Evolutionary conservation across 2,797 vertebrate species (phyloP).

Genomic region (Typhlichthys eigenmanni): DNA sequence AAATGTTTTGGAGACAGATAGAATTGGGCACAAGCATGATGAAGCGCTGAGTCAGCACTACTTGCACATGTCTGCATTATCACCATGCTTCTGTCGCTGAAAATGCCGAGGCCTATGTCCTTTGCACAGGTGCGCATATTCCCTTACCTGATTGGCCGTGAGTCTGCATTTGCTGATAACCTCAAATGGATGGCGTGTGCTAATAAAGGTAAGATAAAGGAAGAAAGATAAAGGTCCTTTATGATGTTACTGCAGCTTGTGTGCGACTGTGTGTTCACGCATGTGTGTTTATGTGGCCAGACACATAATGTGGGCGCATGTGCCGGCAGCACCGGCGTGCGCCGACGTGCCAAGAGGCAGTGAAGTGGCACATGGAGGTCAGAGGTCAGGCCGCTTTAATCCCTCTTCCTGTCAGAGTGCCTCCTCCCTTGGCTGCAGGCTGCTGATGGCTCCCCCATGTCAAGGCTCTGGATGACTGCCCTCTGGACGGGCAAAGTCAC

Average conservation of each 20-base stretch:
- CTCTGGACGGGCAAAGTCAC: constrained; percentile 66
- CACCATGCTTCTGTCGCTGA: constrained; percentile 38
- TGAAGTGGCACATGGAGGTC: constrained; percentile 74
- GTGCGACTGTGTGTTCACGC: constrained; percentile 26
- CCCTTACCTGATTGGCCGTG: constrained; percentile 96
- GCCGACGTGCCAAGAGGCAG: constrained; percentile 63
- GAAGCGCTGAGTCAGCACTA: constrained; percentile 26
- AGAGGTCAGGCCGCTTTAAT: constrained; percentile 80
- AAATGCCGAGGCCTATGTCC: constrained; percentile 46
- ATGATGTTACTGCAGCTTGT: background rate
- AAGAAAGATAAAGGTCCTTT: too few relatives aligned
- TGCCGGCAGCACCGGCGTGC: too few relatives aligned
- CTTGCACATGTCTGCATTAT: constrained; percentile 38
- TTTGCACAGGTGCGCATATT: constrained; percentile 92
- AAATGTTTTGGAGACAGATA: constrained; percentile 24
- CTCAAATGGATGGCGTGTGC: constrained; percentile 99
- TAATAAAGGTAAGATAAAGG: constrained; percentile 89
- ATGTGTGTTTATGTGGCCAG: constrained; percentile 13
- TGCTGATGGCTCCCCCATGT: constrained; percentile 78
- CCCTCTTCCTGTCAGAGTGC: constrained; percentile 80
- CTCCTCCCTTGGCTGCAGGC: constrained; percentile 77
- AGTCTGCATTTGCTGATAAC: constrained; percentile 96
- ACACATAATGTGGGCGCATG: too few relatives aligned
- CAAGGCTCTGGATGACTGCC: constrained; percentile 76
- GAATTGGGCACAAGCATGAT: constrained; percentile 45